Base-by-base conservation (phyloP, 2,888 invertebrate genomes). In the Drosophila incognita region DNA sequence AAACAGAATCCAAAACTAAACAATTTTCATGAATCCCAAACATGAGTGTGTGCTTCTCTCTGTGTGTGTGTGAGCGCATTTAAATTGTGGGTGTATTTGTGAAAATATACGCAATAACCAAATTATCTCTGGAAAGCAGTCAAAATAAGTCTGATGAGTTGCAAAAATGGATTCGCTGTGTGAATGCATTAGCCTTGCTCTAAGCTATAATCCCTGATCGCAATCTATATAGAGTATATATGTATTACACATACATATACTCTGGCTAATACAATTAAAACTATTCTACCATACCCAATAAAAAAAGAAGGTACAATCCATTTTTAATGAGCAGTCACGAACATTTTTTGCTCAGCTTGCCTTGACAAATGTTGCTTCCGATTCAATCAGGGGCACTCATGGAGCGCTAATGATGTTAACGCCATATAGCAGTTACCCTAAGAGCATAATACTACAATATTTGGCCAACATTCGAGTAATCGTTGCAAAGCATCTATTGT, bases 301-400 rank as follows among this genome's bases (percentile, higher is more conserved):
- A 15, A 33, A 27, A 1, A 27, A n/a, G 31, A 11, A 51, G 13
- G 35, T 18, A 36, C 6, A 64, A 40, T 56, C 18, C 11, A 66
- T 33, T 56, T 52, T 48, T 54, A 56, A 57, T 74, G 46, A 42
- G 11, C 51, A 69, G 40, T 42, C 78, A 57, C 27, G 42, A 35
- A 52, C 53, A 67, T 72, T 79, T 79, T 65, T 52, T 71, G 82
- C 89, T 60, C 58, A 76, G 76, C 51, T 81, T 77, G 67, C 69
- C 76, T 48, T 69, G 68, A 76, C 76, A 86, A 83, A 70, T 53
- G 13, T 49, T 57, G 31, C 36, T 49, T 52, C 52, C 56, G 58
- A 65, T 48, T 52, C 24, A 29, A 59, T 40, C 57, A 63, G 64
- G 52, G 48, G 29, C 52, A 59, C n/a, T 38, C 42, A 73, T 56